Evolutionary conservation across 2,888 invertebrate species (phyloP).

Genomic region (Trissonchulus latispiculum): DNA sequence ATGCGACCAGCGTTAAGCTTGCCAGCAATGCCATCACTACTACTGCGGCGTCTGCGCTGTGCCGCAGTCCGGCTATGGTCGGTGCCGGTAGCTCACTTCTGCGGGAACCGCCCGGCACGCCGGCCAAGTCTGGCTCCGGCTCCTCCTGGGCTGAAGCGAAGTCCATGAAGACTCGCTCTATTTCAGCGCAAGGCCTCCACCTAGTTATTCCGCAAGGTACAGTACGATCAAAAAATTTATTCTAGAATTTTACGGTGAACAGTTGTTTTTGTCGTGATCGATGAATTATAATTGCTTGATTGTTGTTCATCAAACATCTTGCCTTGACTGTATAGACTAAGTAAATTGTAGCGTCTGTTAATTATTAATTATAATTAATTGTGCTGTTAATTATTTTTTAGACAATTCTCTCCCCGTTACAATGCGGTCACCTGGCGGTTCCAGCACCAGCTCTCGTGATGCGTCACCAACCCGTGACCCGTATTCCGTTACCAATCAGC

Average conservation of each 20-base stretch:
- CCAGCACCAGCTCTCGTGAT: conserved; percentile 76
- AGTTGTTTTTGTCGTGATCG: too few species aligned
- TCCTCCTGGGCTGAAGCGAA: neutral
- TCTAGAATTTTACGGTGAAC: too few species aligned
- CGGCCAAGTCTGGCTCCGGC: neutral
- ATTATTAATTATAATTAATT: too few species aligned
- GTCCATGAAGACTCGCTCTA: neutral
- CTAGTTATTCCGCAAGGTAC: conserved; percentile 20
- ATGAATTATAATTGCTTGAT: too few species aligned
- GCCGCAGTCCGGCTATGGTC: neutral
- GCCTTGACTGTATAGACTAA: too few species aligned
- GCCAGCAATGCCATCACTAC: neutral
- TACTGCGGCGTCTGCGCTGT: neutral
- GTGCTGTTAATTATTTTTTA: too few species aligned
- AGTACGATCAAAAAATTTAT: too few species aligned
- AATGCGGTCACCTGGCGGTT: conserved; percentile 60
- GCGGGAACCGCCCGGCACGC: neutral
- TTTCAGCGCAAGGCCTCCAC: conserved; percentile 20
- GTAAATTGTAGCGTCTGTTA: too few species aligned
- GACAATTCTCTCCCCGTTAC: neutral
- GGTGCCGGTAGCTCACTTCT: neutral
- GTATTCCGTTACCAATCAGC: conserved; percentile 49
- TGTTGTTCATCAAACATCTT: too few species aligned
- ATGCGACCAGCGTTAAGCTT: neutral
- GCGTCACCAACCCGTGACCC: conserved; percentile 54